A percentile compares a stretch with the other conserved stretches of the same genome.
phyloP scores from a whole-genome alignment of 1,140 invertebrate species.

The Drosophila grimshawi region DNA sequence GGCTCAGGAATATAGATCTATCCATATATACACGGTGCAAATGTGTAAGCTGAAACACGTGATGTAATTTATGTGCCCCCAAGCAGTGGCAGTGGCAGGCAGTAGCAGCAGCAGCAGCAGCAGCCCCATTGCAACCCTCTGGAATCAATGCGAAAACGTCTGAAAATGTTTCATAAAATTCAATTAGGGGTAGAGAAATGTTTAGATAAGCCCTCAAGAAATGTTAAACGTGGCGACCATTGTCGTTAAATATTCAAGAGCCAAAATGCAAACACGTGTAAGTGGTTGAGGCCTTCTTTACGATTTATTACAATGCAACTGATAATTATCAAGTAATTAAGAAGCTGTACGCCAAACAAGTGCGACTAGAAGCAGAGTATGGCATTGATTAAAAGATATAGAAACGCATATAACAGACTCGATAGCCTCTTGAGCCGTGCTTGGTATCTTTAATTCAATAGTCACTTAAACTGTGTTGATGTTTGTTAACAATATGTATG shows the following conservation, averaged over 20 bases:
- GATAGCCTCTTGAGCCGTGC: background rate
- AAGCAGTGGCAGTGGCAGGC: slow-evolving; percentile 14
- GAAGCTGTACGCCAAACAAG: background rate
- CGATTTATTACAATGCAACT: background rate
- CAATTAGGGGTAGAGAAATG: slow-evolving; percentile 33
- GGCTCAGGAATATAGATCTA: slow-evolving; percentile 9
- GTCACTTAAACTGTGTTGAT: background rate
- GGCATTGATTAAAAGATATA: too few relatives aligned
- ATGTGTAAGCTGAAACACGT: slow-evolving; percentile 72
- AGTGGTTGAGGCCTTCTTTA: background rate
- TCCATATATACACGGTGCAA: slow-evolving; percentile 42
- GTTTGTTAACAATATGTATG: background rate
- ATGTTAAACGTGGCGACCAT: slow-evolving; percentile 10
- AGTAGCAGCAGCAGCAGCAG: background rate
- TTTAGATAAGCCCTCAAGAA: slow-evolving; percentile 26
- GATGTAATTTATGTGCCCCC: slow-evolving; percentile 64
- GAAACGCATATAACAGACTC: too few relatives aligned
- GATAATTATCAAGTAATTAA: slow-evolving; percentile 26
- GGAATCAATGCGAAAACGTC: slow-evolving; percentile 24
- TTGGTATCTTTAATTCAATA: background rate
- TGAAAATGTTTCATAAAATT: slow-evolving; percentile 16
- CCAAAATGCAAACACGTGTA: slow-evolving; percentile 19
- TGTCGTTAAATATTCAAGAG: slow-evolving; percentile 15
- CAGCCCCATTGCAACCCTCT: slow-evolving; percentile 48
- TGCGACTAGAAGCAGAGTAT: background rate